phyloP scores from a whole-genome alignment of 1,140 invertebrate genomes.

The Drosophila fuyamai region DNA sequence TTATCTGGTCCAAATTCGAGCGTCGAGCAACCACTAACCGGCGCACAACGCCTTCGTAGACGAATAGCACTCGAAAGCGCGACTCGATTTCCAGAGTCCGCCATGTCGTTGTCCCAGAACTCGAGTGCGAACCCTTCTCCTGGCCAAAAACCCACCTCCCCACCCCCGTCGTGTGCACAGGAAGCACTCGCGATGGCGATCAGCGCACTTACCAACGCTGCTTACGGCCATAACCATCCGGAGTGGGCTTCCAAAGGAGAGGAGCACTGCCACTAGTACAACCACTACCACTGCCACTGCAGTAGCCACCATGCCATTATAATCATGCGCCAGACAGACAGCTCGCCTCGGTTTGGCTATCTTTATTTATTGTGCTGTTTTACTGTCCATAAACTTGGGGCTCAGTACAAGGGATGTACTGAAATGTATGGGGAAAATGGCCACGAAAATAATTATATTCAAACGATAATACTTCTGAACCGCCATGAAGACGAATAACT shows the following conservation, averaged over 20 bases:
- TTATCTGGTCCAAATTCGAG: slow-evolving; percentile 71
- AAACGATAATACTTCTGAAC: slow-evolving; percentile 16
- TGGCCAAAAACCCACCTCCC: not conserved
- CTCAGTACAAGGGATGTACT: slow-evolving; percentile 20
- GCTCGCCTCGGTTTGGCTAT: slow-evolving; percentile 17
- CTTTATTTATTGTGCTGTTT: slow-evolving; percentile 67
- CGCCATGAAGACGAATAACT: slow-evolving; percentile 22
- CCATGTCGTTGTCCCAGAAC: slow-evolving; percentile 24
- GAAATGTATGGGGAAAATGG: slow-evolving; percentile 10
- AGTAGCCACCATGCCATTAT: slow-evolving; percentile 45
- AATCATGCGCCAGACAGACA: slow-evolving; percentile 67
- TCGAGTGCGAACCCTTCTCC: slow-evolving; percentile 9
- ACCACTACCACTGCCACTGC: slow-evolving; percentile 11
- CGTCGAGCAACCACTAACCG: slow-evolving; percentile 41
- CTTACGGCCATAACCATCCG: slow-evolving; percentile 68
- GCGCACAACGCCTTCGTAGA: slow-evolving; percentile 60
- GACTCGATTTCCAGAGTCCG: slow-evolving; percentile 16
- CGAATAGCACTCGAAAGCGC: slow-evolving; percentile 57
- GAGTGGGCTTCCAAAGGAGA: slow-evolving; percentile 29
- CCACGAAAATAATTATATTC: slow-evolving; percentile 44
- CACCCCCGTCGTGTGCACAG: slow-evolving; percentile 43
- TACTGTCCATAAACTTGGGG: slow-evolving; percentile 36
- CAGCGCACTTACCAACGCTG: slow-evolving; percentile 72
- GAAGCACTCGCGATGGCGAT: slow-evolving; percentile 80
- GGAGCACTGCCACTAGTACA: slow-evolving; percentile 3